phyloP scores from a whole-genome alignment of 2,888 invertebrate genomes.

The Scaptomyza reducta region DNA sequence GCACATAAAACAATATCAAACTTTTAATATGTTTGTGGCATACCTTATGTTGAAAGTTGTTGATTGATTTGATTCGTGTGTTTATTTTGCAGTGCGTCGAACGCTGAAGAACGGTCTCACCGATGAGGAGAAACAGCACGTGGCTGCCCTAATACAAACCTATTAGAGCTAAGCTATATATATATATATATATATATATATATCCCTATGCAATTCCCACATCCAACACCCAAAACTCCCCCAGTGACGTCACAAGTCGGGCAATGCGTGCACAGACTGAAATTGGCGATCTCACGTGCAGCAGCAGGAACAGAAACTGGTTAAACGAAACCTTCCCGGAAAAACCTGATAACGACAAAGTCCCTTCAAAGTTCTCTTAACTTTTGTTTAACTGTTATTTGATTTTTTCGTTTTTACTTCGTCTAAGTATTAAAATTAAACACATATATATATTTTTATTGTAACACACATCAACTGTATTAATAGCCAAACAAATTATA shows the following conservation, averaged over 20 bases:
- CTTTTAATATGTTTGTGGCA: constrained; percentile 8
- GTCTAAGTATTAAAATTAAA: constrained; percentile 73
- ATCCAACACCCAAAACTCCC: constrained; percentile 21
- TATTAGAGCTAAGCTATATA: constrained; percentile 84
- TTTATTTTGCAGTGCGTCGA: constrained; percentile 88
- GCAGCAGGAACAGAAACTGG: constrained; percentile 15
- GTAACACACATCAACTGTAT: constrained; percentile 55
- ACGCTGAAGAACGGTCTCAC: constrained; percentile 92
- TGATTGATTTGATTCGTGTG: constrained; percentile 7
- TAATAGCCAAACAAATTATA: constrained; percentile 63
- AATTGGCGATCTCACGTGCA: constrained; percentile 73
- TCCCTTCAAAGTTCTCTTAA: constrained; percentile 62
- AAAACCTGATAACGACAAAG: constrained; percentile 60
- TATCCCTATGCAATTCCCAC: background rate
- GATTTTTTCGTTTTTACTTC: constrained; percentile 63
- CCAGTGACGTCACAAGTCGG: constrained; percentile 77
- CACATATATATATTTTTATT: constrained; percentile 40
- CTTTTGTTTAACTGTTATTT: constrained; percentile 58
- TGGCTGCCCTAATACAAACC: constrained; percentile 90
- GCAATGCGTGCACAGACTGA: constrained; percentile 66
- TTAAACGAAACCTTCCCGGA: constrained; percentile 10
- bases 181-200: background rate
- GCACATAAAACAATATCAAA: constrained; percentile 5
- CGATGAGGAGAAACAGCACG: constrained; percentile 91
- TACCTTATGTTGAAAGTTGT: background rate